phyloP scores from a whole-genome alignment of 2,888 invertebrate genomes.

The Euclidia mi region DNA sequence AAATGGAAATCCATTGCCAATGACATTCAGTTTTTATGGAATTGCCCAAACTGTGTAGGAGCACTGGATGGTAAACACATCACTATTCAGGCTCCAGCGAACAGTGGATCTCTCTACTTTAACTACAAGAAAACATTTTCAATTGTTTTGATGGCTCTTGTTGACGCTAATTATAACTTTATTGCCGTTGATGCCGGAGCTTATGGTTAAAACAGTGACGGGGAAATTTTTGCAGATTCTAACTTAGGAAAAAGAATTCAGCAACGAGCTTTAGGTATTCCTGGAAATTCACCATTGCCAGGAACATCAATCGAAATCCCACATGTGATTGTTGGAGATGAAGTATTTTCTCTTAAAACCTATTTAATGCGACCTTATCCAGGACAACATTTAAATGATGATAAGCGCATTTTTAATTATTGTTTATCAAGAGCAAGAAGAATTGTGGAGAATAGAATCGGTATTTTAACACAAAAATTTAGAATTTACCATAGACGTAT shows the following conservation, averaged over 20 bases:
- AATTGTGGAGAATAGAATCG: slow-evolving; percentile 15
- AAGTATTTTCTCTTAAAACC: slow-evolving; percentile 13
- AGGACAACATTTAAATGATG: not conserved
- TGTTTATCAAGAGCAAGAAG: slow-evolving; percentile 10
- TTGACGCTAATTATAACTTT: slow-evolving; percentile 33
- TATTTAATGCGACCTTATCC: slow-evolving; percentile 20
- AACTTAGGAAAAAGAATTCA: slow-evolving; percentile 6
- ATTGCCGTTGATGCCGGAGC: slow-evolving; percentile 31
- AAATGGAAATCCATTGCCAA: slow-evolving; percentile 23
- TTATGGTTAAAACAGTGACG: slow-evolving; percentile 34
- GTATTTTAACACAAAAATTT: slow-evolving; percentile 13
- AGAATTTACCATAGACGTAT: not conserved
- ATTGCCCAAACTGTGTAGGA: slow-evolving; percentile 23
- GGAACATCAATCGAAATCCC: not conserved
- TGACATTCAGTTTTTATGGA: slow-evolving; percentile 15
- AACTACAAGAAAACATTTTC: slow-evolving; percentile 32
- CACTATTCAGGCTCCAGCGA: slow-evolving; percentile 19
- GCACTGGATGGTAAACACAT: slow-evolving; percentile 30
- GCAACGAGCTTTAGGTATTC: not conserved
- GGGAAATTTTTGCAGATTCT: slow-evolving; percentile 31
- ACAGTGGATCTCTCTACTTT: slow-evolving; percentile 26
- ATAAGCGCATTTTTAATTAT: slow-evolving; percentile 11
- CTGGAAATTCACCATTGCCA: not conserved
- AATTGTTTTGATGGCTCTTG: slow-evolving; percentile 24
- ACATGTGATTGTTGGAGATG: slow-evolving; percentile 8